Base-by-base conservation (phyloP, 23 tunicate species). In the Oikopleura albicans region DNA sequence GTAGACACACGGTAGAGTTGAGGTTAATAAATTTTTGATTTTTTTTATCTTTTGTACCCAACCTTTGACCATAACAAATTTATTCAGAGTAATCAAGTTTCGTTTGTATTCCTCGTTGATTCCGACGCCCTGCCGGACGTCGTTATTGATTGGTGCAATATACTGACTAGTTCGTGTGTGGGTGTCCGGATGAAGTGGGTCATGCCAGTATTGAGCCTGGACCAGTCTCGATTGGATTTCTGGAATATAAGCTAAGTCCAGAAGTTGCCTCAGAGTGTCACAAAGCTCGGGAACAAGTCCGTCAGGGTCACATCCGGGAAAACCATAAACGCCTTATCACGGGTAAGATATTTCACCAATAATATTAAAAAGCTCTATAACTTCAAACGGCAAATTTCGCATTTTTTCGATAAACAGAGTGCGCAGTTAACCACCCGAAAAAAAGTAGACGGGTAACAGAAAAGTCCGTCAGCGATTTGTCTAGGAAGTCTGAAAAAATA, bases 11-110 rank as follows among this genome's bases (percentile, higher is more conserved):
- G n/a, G n/a, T n/a, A n/a, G n/a, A n/a, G n/a, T n/a, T n/a, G n/a
- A n/a, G n/a, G n/a, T n/a, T n/a, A n/a, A n/a, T n/a, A n/a, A n/a
- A n/a, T n/a, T n/a, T n/a, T n/a, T n/a, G n/a, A n/a, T n/a, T n/a
- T n/a, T n/a, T n/a, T n/a, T n/a, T n/a, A n/a, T n/a, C n/a, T n/a
- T n/a, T n/a, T n/a, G n/a, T n/a, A n/a, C n/a, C n/a, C n/a, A n/a
- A n/a, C 34, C 79, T 29, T 71, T 71, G 2, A 71, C 79, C 79
- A 71, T 71, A 34, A 71, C 79, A 71, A 71, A 71, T 71, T 71
- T 71, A 16, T 71, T 29, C 34, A 49, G 22, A 12, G 12, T 49
- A 8, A 8, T 12, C 63, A 49, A 49, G 22, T 49, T 49, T 49
- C 22, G 16, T 49, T 49, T 49, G 22, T 49, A 49, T 12, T 12